Evolutionary conservation across 2,888 invertebrate genomes (phyloP), one percentile per base, ranked within the genome.

Genomic region (Heliconius hortense): DNA sequence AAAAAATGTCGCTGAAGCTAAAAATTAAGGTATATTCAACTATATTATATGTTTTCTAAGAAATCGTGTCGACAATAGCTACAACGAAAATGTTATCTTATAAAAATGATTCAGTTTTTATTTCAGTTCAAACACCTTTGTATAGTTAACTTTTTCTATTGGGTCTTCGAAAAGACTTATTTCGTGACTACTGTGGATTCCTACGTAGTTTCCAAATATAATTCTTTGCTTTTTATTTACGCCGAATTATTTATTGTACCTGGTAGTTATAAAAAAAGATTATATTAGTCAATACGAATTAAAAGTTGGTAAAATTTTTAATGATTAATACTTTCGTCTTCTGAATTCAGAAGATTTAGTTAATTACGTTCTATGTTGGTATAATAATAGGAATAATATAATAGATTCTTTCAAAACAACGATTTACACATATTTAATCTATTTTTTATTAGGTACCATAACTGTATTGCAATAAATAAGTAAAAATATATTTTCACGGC

Each of bases 51-150:
- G 18, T 62, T 63, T 77, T 77, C 73, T 48, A 26, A 72, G 76
- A 78, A 78, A 60, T 78, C 64, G 26, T 26, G 39, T 31, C 4
- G 26, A 77, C 28, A 75, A 31, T 63, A 24, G 60, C 11, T 15
- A 18, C 68, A 68, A 77, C 64, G 66, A 76, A 74, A 70, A 62
- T 74, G 39, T 48, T 39, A 21, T 73, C 21, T 71, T 67, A 68
- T 53, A 68, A 73, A 75, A 78, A 72, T 39, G 39, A 68, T 28
- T 26, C n/a, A 70, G 62, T 76, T 72, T 77, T 69, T 76, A 56
- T 28, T 35, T 56, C 60, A 79, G 81, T 81, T 81, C 80, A 82
- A 84, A 84, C 82, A 88, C 86, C 88, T 87, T 80, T 81, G 71
- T 75, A 78, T 73, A 80, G 79, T 80, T 80, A 81, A 84, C 82